phyloP scores from a whole-genome alignment of 2,888 invertebrate genomes.

The Cryptosula pallasiana region DNA sequence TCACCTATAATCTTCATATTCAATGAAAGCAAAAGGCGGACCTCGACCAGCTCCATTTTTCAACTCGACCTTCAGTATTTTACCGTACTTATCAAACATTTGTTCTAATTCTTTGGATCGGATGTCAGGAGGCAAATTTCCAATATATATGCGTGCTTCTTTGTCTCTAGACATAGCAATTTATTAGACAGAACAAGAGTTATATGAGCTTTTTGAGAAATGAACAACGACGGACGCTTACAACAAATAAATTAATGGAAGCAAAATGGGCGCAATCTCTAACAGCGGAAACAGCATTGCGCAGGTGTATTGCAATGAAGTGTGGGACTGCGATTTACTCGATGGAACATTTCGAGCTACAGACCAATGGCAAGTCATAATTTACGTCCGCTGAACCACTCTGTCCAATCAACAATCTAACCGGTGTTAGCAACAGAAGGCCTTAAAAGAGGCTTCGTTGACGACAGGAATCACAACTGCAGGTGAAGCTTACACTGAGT shows the following conservation, averaged over 20 bases:
- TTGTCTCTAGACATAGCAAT: slow-evolving; percentile 15
- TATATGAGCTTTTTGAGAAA: too few relatives aligned
- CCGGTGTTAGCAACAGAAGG: background rate
- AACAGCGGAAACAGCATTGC: too few relatives aligned
- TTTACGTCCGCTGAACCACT: background rate
- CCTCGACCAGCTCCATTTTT: slow-evolving; percentile 80
- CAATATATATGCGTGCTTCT: slow-evolving; percentile 73
- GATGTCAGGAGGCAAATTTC: slow-evolving; percentile 98
- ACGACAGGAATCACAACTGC: background rate
- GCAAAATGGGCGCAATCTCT: too few relatives aligned
- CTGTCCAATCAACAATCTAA: background rate
- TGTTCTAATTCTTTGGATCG: slow-evolving; percentile 97
- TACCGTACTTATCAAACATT: slow-evolving; percentile 95
- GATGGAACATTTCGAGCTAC: background rate
- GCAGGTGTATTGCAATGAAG: too few relatives aligned
- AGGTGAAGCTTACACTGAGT: background rate
- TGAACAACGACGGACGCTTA: too few relatives aligned
- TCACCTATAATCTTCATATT: slow-evolving; percentile 96
- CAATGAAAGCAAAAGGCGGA: slow-evolving; percentile 98
- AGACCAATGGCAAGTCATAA: background rate
- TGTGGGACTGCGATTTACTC: background rate
- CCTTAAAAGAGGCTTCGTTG: background rate
- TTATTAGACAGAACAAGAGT: too few relatives aligned
- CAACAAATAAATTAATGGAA: too few relatives aligned
- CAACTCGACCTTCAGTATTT: slow-evolving; percentile 94